Base-by-base conservation (phyloP, 2,888 invertebrate genomes). In the Criorhina ranunculi region DNA sequence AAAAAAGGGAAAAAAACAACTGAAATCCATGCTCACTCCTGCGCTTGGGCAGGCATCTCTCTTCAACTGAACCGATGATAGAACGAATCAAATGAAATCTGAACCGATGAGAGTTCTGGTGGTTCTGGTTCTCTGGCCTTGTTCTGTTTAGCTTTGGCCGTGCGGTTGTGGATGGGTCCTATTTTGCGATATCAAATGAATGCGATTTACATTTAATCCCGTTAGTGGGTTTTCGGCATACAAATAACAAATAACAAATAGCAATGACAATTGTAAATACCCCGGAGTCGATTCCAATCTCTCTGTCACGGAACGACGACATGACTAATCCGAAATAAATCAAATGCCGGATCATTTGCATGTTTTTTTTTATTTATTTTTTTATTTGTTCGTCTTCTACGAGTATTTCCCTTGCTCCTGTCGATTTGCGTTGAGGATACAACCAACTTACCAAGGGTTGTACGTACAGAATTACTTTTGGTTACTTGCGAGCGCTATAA, bases 321-420 rank as follows among this genome's bases (percentile, higher is more conserved):
- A 83, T 73, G 83, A 79, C 73, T 83, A 83, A 83, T 83, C 83
- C 72, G 79, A 83, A 83, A 79, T 83, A 83, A 79, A 76, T 73
- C 79, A 83, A 83, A 79, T 62, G 78, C 24, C 59, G 49, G 59
- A 69, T 67, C 72, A 62, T 73, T 79, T 79, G 78, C 72, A 62
- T 73, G 67, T 79, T 67, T 49, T 67, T 59, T 24, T 33, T 5
- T 7, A 24, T 15, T 33, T 35, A 24, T 29, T 33, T 4, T 37
- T 15, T 33, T 35, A 24, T 29, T 33, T 4, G 24, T 15, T 46
- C 7, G 31, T 19, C 5, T 1, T 42, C 12, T 19, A 29, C n/a
- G n/a, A n/a, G n/a, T 24, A 17, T 46, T 7, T 40, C 29, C 35
- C 24, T 12, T n/a, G 19, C 66, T 59, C 40, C 5, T 77, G 33